Evolutionary conservation across 2,113 vertebrate genomes (phyloP), one percentile per base, ranked within the genome.

Genomic region (Halichoeres trimaculatus): DNA sequence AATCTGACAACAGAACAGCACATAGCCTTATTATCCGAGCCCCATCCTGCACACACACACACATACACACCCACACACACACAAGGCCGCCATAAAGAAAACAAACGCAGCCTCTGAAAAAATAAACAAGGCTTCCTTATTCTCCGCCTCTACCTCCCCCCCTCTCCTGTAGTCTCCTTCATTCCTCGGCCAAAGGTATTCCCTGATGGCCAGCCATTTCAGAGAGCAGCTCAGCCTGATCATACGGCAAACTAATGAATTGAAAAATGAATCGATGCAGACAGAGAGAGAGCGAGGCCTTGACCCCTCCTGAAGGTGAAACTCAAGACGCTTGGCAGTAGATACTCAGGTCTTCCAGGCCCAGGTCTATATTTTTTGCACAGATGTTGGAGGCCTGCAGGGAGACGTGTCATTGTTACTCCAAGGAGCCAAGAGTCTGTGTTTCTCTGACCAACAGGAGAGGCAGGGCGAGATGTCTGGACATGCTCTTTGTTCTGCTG

Each of bases 261-360:
- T 93, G 93, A 93, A 93, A 93, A 92, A 93, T 91, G 90, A 93
- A 93, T 94, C 89, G 81, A 93, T 93, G 91, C 81, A 80, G 91
- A 89, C 85, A 81, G 90, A 88, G 88, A 88, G 88, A 88, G 91
- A 89, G 89, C 82, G 58, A 86, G 87, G 89, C 88, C 89, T 88
- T 86, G 91, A 93, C 90, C 91, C 89, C 88, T 91, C 86, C 90
- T 89, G 91, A 94, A 94, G 93, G 91, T 92, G 92, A 94, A 92
- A 91, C 76, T 83, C 85, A 91, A 91, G 90, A 89, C 64, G 84
- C 85, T 85, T 77, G 34, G 76, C 84, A 87, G 83, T 64, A 92
- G 91, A 90, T 89, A 85, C 88, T 85, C 87, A 89, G 87, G 84
- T 92, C 90, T 87, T 90, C 88, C 90, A 76, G 83, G 90, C 85